Base-by-base conservation (phyloP, 2,888 invertebrate species). In the Cecidostiba fungosa region DNA sequence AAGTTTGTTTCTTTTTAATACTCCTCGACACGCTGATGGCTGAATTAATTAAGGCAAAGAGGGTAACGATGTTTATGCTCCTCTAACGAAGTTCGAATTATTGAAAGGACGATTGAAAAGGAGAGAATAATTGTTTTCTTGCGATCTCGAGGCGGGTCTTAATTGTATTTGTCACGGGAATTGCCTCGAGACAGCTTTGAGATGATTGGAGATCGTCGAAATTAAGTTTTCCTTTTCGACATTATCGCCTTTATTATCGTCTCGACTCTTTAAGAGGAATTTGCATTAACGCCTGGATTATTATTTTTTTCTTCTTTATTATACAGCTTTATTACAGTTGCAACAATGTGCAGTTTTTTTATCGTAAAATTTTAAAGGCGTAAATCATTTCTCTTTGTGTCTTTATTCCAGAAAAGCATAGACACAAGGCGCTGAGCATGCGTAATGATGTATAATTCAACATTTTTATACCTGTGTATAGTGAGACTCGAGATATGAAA, bases 31-130 rank as follows among this genome's bases (percentile, higher is more conserved):
- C 70, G 36, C 36, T 36, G 36, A n/a, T 3, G 36, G 54, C 32
- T 23, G 72, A 81, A 29, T 73, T 73, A 73, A 81, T 73, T 73
- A 62, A 73, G 62, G 36, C 36, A 36, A 39, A 79, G n/a, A 16
- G 36, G 54, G 47, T 54, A 43, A 59, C 73, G 62, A 32, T 62
- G 73, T 73, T 72, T 54, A 54, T 73, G 43, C 23, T 50, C 43
- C 59, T 80, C 59, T 80, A 73, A 80, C 59, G 59, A 80, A 73
- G n/a, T 78, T 32, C 8, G 29, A 47, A 69, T 23, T 26, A 59
- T 77, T 39, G 23, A 62, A 77, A 19, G 47, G 43, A 78, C 69
- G 23, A 66, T 26, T 43, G 77, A 43, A 43, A 19, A 26, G 12
- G 39, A 14, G 43, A 19, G 66, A 76, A 54, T 39, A 72, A 43